Base-by-base conservation (phyloP, 1,140 invertebrate genomes). In the Brachystomella parvula region DNA sequence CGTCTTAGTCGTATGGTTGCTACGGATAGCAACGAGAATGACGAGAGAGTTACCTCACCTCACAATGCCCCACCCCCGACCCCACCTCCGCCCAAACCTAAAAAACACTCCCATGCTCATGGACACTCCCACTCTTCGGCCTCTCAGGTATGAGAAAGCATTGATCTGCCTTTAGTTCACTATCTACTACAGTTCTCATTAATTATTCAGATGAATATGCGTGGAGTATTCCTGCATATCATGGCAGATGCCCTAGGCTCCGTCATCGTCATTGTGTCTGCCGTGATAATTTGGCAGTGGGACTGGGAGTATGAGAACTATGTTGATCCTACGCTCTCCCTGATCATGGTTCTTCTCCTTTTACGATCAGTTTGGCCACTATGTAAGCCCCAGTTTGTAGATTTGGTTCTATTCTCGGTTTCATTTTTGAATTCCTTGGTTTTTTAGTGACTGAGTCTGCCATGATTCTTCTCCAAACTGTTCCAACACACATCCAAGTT, bases 191-290 rank as follows among this genome's bases (percentile, higher is more conserved):
- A 1, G 3, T 21, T 61, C n/a, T 39, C 24, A 21, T 29, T 2
- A 53, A 65, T 56, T 70, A 57, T 85, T 29, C 89, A 96, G 75
- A 89, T 99, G 87, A 99, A 99, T 76, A 98, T 98, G 90, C 83
- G 89, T 58, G 95, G 94, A 21, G 96, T 98, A 0, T 99, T 98
- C 77, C 82, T 99, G 49, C 97, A 99, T 79, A 89, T 99, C 3
- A 76, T 99, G 3, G 96, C 94, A 29, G 96, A 99, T 81, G 96
- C 96, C 28, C 56, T 73, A 3, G 85, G 86, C 57, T 99, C 96
- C 1, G 87, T 99, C 0, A 95, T 99, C 76, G 97, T 99, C 2
- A 89, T 99, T 28, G 87, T 90, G 62, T 96, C 94, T 59, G 94
- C 94, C 2, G 77, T 95, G 49, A 83, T 93, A 35, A 93, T 97